Base-by-base conservation (phyloP, 2,797 vertebrate genomes). In the Chiroxiphia lanceolata region DNA sequence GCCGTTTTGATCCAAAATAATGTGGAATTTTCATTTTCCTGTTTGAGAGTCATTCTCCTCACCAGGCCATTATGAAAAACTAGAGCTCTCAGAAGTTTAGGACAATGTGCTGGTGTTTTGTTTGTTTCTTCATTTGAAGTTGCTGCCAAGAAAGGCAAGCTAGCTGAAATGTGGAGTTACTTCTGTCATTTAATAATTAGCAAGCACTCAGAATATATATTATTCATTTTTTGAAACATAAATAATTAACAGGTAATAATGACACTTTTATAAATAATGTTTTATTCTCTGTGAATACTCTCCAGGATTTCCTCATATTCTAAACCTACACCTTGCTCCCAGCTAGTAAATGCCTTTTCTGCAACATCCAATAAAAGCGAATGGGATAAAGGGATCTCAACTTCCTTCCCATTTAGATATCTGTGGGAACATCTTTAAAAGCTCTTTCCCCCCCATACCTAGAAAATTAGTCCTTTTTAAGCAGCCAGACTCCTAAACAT, bases 181-280 rank as follows among this genome's bases (percentile, higher is more conserved):
- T 96, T 97, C 87, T 94, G 93, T 95, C 91, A 95, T 96, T 93
- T 94, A 96, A 95, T 97, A 97, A 97, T 97, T 97, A 97, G 95
- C 94, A 96, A 91, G 77, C 89, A 96, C 93, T 94, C 83, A 81
- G 91, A 92, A 93, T 91, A 91, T 96, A 96, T 95, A 96, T 95
- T 94, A 96, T 96, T 94, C 85, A 86, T 91, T 91, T 94, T 91
- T 86, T 71, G 10, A 95, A 95, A 87, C 89, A 97, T 91, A 94
- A 96, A 96, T 95, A 96, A 96, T 96, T 95, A 93, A 95, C 65
- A 75, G 47, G 47, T 76, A 91, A 87, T 97, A 96, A 96, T 96
- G 85, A 94, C 82, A 90, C 77, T 96, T 94, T 96, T 93, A 94
- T 86, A 96, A 95, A 95, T 95, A 91, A 90, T 83, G 82, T 93